Percentiles rank a stretch among this genome's conserved stretches.
phyloP scores from a whole-genome alignment of 2,888 invertebrate species.

The Heliconius charithonia region DNA sequence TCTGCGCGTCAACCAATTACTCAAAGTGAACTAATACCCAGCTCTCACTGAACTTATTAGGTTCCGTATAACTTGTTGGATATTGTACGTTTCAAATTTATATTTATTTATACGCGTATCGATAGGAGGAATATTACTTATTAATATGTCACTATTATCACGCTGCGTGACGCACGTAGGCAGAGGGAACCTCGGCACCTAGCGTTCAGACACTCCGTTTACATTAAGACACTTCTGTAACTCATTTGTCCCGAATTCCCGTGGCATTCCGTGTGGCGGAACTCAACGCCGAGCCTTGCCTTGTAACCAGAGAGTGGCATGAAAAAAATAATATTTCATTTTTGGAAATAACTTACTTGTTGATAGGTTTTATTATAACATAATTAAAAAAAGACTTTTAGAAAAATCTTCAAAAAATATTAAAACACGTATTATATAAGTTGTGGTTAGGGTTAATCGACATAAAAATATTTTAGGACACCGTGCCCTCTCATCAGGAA shows the following conservation, averaged over 20 bases:
- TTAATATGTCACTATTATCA: too few relatives aligned
- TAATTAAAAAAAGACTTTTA: background rate
- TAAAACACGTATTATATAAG: background rate
- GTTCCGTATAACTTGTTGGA: conserved; percentile 19
- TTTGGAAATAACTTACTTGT: too few relatives aligned
- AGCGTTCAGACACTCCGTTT: too few relatives aligned
- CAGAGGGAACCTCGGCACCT: too few relatives aligned
- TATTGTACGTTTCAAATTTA: background rate
- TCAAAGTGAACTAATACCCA: conserved; percentile 42
- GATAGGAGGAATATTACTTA: background rate
- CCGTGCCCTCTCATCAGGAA: conserved; percentile 42
- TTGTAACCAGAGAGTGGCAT: too few relatives aligned
- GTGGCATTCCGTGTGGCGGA: too few relatives aligned
- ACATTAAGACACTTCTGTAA: too few relatives aligned
- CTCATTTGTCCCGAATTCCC: too few relatives aligned
- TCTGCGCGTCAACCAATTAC: conserved; percentile 47
- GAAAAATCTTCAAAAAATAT: background rate
- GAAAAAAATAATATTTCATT: too few relatives aligned
- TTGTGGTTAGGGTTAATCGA: conserved; percentile 39
- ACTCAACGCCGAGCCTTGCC: too few relatives aligned
- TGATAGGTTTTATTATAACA: background rate
- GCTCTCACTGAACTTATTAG: conserved; percentile 26
- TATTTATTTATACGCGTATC: background rate
- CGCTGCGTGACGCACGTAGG: too few relatives aligned
- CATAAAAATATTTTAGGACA: conserved; percentile 46